These are phyloP conservation scores for Tragelaphus oryx DNA, from an alignment of 2,797 vertebrate genomes.

Conservation along the genomic window DNA sequence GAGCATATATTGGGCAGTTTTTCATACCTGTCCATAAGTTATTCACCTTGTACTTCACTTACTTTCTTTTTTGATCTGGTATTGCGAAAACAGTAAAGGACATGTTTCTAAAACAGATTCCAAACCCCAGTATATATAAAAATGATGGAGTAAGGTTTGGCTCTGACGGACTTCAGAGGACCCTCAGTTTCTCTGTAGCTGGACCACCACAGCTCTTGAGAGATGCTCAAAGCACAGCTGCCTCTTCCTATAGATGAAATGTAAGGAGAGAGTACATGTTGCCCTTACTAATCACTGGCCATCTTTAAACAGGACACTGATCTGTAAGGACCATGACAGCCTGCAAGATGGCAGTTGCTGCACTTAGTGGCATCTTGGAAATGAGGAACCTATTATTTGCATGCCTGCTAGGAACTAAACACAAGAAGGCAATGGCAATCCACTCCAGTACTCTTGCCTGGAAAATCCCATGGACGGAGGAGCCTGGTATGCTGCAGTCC, in stretches of 20 bases:
- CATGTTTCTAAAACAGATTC: not conserved
- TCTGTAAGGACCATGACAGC: not conserved
- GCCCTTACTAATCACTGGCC: not conserved
- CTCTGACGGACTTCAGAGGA: not conserved
- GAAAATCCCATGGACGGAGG: no score
- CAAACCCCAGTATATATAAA: not conserved
- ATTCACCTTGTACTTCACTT: not conserved
- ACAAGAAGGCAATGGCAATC: not conserved
- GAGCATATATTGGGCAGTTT: not conserved
- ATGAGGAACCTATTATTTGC: not conserved
- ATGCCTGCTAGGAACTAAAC: not conserved
- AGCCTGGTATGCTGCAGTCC: no score
- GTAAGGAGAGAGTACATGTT: not conserved
- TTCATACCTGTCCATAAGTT: not conserved
- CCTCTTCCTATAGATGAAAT: not conserved
- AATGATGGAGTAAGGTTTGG: not conserved
- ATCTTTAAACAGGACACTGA: not conserved
- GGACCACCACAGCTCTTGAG: not conserved
- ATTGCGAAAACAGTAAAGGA: not conserved
- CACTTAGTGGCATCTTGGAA: not conserved
- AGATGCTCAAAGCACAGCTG: not conserved
- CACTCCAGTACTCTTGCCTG: no score
- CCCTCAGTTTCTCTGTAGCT: not conserved
- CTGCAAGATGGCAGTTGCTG: not conserved
- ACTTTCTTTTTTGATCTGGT: not conserved